Base-by-base conservation (phyloP, 2,797 vertebrate species). In the Gymnoscopelus microlampas region DNA sequence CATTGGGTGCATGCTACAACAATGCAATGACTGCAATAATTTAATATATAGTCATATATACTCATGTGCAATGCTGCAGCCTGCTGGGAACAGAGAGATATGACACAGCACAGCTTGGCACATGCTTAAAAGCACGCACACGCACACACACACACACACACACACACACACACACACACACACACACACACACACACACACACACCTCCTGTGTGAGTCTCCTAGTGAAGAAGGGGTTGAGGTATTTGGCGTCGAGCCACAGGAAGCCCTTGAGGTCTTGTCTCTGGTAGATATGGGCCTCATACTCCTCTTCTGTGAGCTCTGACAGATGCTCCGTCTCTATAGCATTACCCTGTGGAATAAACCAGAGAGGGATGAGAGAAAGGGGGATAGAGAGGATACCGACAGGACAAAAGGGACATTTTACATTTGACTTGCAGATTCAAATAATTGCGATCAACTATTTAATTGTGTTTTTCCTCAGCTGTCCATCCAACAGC, bases 211-310 rank as follows among this genome's bases (percentile, higher is more conserved):
- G 97, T 1, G 98, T 99, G 73, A 99, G 95, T 66, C 97, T 93
- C 60, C 98, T 95, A 1, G 98, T 99, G 90, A 99, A 98, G 91
- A 99, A 98, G 56, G 98, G 97, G 90, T 99, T 99, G 83, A 99
- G 92, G 80, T 99, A 99, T 84, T 96, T 99, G 23, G 96, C 98
- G 49, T 99, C 98, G n/a, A 99, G 91, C 95, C 98, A 97, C 96
- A 99, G 92, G 81, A 99, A 99, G 57, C 98, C 98, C 86, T 99
- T 99, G 71, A 99, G 96, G 87, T 99, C 96, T 87, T 96, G 97
- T 70, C 95, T 94, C 78, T 95, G 92, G 79, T 95, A 94, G 83
- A 98, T 98, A 3, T 99, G 97, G 65, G 97, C 96, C 79, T 99
- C 98, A 0, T 99, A 99, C 24, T 99, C 98, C 76, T 99, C 98